phyloP scores from a whole-genome alignment of 2,113 vertebrate genomes.

The Zosterops hypoxanthus region DNA sequence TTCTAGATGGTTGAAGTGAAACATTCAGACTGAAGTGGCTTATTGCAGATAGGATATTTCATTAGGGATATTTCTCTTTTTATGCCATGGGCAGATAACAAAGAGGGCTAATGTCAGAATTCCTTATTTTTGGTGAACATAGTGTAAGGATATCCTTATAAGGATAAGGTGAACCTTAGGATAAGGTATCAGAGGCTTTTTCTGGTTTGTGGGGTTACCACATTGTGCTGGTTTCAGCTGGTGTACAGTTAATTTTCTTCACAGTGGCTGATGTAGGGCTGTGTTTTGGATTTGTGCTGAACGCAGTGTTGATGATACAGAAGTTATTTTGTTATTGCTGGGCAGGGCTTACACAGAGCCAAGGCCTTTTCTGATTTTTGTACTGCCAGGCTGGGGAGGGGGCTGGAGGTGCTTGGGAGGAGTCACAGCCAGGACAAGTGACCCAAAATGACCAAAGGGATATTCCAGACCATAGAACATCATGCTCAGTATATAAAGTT shows the following conservation, averaged over 20 bases:
- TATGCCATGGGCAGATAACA: neutral
- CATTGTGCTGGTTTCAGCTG: neutral
- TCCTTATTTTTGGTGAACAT: neutral
- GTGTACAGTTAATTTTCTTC: neutral
- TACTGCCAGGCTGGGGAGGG: rapidly evolving
- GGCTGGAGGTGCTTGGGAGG: neutral
- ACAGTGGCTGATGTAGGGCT: rapidly evolving
- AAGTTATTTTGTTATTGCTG: neutral
- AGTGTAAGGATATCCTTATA: neutral
- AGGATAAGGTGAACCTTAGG: too few relatives aligned
- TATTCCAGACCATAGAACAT: rapidly evolving
- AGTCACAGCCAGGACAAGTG: rapidly evolving
- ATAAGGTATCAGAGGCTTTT: neutral
- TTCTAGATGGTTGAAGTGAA: neutral
- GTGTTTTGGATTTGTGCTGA: neutral
- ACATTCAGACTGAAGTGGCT: neutral
- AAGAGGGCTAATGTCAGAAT: neutral
- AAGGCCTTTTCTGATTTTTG: neutral
- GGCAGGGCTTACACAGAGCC: neutral
- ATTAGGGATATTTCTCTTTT: neutral
- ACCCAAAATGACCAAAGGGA: neutral
- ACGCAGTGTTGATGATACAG: rapidly evolving
- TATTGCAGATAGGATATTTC: neutral
- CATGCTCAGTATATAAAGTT: rapidly evolving
- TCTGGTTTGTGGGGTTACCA: neutral